Conservation (phyloP, 2,113 vertebrate species). For the Lagopus muta region DNA sequence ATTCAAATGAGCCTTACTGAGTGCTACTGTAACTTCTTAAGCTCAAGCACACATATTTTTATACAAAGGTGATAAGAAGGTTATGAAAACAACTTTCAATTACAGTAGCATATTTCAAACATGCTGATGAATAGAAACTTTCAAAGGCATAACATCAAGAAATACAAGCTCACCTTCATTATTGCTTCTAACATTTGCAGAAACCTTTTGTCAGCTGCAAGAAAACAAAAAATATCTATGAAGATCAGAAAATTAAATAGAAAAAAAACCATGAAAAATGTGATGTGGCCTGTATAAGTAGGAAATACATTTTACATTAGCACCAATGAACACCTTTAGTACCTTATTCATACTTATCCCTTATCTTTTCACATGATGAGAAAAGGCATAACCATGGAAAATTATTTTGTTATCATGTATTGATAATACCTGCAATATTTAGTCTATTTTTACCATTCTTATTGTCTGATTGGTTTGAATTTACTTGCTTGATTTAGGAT, state of each 20-base stretch:
- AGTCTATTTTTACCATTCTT: not conserved
- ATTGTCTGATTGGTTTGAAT: accelerated
- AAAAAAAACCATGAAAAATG: not conserved
- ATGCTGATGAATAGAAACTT: not conserved
- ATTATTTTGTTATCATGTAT: not conserved
- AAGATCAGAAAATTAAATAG: not conserved
- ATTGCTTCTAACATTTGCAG: not conserved
- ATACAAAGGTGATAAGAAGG: not conserved
- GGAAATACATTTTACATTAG: not conserved
- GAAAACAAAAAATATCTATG: not conserved
- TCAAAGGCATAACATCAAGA: not conserved
- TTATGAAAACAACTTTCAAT: not conserved
- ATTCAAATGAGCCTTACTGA: not conserved
- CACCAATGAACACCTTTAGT: accelerated
- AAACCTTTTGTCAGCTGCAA: not conserved
- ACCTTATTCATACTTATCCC: not conserved
- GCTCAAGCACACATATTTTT: not conserved
- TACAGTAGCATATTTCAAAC: not conserved
- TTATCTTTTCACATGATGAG: not conserved
- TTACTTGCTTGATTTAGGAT: not conserved
- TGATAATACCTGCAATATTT: not conserved
- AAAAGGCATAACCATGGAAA: not conserved
- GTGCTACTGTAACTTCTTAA: not conserved
- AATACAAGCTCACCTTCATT: not conserved
- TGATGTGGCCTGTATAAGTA: not conserved